Evolutionary conservation across 92 coral and sea anemone species (phyloP), one percentile per base, ranked within the genome.

Genomic region (Palythoa caribaeorum): DNA sequence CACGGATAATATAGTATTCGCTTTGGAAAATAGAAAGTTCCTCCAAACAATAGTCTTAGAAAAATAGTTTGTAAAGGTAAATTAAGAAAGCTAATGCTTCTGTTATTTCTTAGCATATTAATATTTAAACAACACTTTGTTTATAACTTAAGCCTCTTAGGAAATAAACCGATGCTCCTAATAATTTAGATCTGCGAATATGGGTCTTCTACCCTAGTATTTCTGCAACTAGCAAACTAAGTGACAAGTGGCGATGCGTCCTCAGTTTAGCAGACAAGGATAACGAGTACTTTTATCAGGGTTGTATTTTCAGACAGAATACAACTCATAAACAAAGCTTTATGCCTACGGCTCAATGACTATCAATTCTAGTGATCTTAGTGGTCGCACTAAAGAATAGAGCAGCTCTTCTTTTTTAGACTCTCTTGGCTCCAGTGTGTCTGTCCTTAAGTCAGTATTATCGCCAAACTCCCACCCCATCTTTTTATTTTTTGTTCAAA

Each of bases 341-440:
- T 20, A 39, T 44, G 86, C 86, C 76, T 38, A 81, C 86, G 86
- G 86, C 86, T 63, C 5, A 71, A 19, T 48, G 14, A 40, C 86
- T 81, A 81, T 81, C 86, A 81, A 38, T 35, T 40, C 48, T 53
- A 81, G 20, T 35, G 44, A 68, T 81, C 86, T 65, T 14, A 19
- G 3, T 79, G 86, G 86, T 68, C 14, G 28, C n/a, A 69, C 66
- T 57, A 66, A 81, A 81, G 86, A 65, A 68, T 66, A 65, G 75
- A 50, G 9, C 14, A 53, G 39, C 62, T 9, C 53, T 60, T 66
- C 86, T 52, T 63, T 81, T 65, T 65, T 28, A 60, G 86, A 20
- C 76, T 11, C 20, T 13, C 71, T 44, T 35, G 86, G 86, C 86
- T 81, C 86, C 86, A 66, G 52, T 39, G 5, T 65, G 86, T 81